Evolutionary conservation across 2,888 invertebrate species (phyloP).

Genomic region (Melangyna quadrimaculata): DNA sequence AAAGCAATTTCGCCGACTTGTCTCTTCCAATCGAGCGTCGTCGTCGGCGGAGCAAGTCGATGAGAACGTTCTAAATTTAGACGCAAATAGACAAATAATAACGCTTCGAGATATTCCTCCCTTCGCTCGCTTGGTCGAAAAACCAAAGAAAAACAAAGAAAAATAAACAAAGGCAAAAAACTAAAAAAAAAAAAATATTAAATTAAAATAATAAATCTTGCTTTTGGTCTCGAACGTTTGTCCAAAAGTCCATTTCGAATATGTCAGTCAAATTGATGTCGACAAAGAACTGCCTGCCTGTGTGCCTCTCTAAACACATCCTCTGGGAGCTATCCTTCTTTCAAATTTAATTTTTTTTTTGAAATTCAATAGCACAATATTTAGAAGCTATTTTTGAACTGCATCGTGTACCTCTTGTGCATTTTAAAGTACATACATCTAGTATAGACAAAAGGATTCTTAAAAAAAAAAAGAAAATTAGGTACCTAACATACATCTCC

Average conservation of each 20-base stretch:
- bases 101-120: conserved; percentile 38
- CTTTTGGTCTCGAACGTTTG: conserved; percentile 15
- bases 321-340: conserved; percentile 39
- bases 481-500: conserved; percentile 51
- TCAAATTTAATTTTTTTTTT: neutral
- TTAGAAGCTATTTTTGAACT: conserved; percentile 55
- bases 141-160: neutral
- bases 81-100: conserved; percentile 34
- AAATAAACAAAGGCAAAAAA: conserved; percentile 31
- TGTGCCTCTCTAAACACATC: conserved; percentile 14
- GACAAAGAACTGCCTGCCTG: conserved; percentile 59
- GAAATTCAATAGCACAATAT: conserved; percentile 56
- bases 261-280: conserved; percentile 66
- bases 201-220: conserved; percentile 64
- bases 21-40: conserved; percentile 63
- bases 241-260: conserved; percentile 64
- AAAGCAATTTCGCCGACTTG: conserved; percentile 68
- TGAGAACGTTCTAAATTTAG: conserved; percentile 62
- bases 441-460: conserved; percentile 35
- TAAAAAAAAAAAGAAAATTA: conserved; percentile 28
- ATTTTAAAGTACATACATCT: neutral
- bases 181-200: conserved; percentile 12
- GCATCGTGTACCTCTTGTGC: conserved; percentile 43
- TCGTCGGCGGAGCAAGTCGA: conserved; percentile 11
- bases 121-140: neutral